These are phyloP conservation scores for Neodon shergylaensis DNA, from an alignment of 2,113 vertebrate species.

Conservation along the genomic window DNA sequence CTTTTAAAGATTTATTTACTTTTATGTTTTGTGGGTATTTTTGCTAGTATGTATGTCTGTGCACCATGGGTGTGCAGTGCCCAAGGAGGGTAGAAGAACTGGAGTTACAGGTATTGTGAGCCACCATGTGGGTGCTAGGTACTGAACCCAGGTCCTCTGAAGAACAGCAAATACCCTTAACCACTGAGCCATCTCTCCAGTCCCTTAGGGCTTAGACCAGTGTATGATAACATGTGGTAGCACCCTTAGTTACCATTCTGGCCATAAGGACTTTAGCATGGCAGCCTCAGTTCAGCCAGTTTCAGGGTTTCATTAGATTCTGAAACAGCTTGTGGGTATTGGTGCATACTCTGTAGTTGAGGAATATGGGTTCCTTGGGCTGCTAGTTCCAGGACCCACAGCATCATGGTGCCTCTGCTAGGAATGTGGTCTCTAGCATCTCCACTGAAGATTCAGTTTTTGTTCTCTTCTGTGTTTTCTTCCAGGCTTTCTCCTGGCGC, in stretches of 20 bases:
- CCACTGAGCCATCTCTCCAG: background rate
- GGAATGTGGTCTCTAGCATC: background rate
- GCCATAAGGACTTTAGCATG: background rate
- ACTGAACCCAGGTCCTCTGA: background rate
- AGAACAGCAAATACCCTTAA: background rate
- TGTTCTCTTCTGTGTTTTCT: background rate
- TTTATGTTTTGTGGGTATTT: background rate
- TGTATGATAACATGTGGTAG: background rate
- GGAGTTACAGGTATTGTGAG: background rate
- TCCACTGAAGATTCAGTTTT: background rate
- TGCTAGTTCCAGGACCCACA: background rate
- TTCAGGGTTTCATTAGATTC: background rate
- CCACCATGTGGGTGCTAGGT: background rate
- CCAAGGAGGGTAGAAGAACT: background rate
- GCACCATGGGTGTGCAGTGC: background rate
- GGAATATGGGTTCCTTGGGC: background rate
- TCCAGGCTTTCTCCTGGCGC: conserved; percentile 89
- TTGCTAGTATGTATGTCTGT: background rate
- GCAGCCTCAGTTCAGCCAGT: background rate
- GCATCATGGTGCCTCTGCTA: background rate
- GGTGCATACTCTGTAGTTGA: background rate
- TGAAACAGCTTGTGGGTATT: background rate
- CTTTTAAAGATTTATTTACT: background rate
- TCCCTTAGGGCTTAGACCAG: background rate
- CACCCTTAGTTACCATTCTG: background rate